Percentiles rank a stretch among this genome's conserved stretches.
phyloP scores from a whole-genome alignment of 2,113 vertebrate genomes.

The Psittacus erithacus region DNA sequence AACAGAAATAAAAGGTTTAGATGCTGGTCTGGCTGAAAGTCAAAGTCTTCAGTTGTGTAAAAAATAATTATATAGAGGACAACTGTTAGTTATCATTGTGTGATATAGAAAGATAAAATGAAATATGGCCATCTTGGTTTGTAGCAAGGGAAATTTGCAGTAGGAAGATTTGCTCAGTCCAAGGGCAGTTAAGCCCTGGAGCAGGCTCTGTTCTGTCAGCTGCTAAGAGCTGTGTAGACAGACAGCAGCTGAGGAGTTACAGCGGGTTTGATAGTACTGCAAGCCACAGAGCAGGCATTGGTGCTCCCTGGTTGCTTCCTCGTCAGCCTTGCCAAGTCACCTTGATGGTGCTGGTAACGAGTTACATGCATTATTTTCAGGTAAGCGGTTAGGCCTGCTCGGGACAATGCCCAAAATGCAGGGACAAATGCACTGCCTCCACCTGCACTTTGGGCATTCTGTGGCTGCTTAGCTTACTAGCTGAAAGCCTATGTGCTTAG shows the following conservation, averaged over 20 bases:
- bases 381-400: not conserved
- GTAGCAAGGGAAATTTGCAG: not conserved
- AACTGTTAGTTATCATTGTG: not conserved
- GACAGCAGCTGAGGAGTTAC: not conserved
- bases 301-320: not conserved
- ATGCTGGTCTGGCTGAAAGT: not conserved
- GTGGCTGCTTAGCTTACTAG: not conserved
- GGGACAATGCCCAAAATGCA: not conserved
- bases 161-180: not conserved
- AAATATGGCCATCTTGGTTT: not conserved
- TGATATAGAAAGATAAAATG: not conserved
- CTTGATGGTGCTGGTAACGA: not conserved
- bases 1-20: not conserved
- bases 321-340: not conserved
- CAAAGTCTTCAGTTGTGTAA: not conserved
- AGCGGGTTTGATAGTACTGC: not conserved
- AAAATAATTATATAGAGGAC: not conserved
- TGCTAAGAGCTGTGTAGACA: not conserved
- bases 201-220: not conserved
- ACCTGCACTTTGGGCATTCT: not conserved
- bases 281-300: not conserved
- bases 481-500: not conserved
- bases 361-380: not conserved
- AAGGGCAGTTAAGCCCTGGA: not conserved
- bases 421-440: not conserved